phyloP scores from a whole-genome alignment of 1,140 invertebrate species.

The Nixonia krombeini region DNA sequence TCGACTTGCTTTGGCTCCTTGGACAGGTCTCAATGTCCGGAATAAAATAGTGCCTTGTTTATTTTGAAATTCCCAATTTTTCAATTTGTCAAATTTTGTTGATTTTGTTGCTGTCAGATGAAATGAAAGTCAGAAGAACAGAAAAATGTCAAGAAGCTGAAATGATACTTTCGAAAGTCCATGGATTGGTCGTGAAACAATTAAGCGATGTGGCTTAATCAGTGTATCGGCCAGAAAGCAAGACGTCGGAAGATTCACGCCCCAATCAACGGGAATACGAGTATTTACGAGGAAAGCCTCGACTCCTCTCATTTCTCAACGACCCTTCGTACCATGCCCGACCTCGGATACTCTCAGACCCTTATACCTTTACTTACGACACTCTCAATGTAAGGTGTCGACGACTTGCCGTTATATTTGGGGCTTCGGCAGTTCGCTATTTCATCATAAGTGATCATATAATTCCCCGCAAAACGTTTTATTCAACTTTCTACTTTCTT shows the following conservation, averaged over 20 bases:
- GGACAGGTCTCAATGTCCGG: too few species aligned
- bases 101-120: too few species aligned
- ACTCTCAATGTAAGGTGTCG: not conserved
- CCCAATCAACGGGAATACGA: slow-evolving; percentile 50
- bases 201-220: slow-evolving; percentile 54
- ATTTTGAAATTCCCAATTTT: too few species aligned
- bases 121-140: too few species aligned
- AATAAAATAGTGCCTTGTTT: too few species aligned
- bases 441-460: not conserved
- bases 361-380: slow-evolving; percentile 12
- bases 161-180: slow-evolving; percentile 31
- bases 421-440: not conserved
- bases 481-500: not conserved
- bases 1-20: too few species aligned
- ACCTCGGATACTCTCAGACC: slow-evolving; percentile 13
- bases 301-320: slow-evolving; percentile 55
- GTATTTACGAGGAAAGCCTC: slow-evolving; percentile 52
- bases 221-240: slow-evolving; percentile 45
- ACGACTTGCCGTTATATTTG: not conserved
- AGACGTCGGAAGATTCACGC: slow-evolving; percentile 53
- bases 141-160: slow-evolving; percentile 11
- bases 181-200: slow-evolving; percentile 55
- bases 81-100: too few species aligned
- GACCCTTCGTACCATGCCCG: slow-evolving; percentile 25
- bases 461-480: not conserved